A percentile compares a stretch with the other conserved stretches of the same genome.
phyloP scores from a whole-genome alignment of 2,888 invertebrate genomes.

The Epiblema foenella region DNA sequence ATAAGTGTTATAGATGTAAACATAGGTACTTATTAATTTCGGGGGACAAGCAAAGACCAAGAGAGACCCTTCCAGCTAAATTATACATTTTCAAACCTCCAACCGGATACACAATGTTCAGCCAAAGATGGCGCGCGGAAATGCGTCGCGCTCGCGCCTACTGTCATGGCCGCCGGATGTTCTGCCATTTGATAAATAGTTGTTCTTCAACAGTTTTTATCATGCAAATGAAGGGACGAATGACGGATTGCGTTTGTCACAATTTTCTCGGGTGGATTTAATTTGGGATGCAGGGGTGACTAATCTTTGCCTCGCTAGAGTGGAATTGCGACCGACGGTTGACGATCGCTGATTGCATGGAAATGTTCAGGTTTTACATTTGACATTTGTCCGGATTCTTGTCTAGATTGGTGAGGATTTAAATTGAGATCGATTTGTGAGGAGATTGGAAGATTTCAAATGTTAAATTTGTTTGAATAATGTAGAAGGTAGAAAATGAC shows the following conservation, averaged over 20 bases:
- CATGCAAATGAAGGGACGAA: conserved; percentile 83
- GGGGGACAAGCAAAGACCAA: background rate
- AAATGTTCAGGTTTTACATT: conserved; percentile 41
- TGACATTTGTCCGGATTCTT: conserved; percentile 35
- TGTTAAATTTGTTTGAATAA: conserved; percentile 2
- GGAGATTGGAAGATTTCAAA: conserved; percentile 19
- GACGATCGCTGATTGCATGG: conserved; percentile 62
- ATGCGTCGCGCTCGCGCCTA: conserved; percentile 82
- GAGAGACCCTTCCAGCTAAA: conserved; percentile 47
- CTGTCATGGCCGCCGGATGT: conserved; percentile 82
- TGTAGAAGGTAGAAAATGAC: background rate
- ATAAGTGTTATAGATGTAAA: background rate
- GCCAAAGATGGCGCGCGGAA: conserved; percentile 80
- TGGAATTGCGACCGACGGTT: conserved; percentile 52
- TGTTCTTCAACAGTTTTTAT: conserved; percentile 84
- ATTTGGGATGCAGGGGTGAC: conserved; percentile 76
- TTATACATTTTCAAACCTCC: conserved; percentile 46
- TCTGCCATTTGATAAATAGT: conserved; percentile 84
- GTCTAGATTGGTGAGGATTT: conserved; percentile 26
- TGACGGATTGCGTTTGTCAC: conserved; percentile 83
- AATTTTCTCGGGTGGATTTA: conserved; percentile 83
- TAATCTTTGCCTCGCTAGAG: conserved; percentile 62
- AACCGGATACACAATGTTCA: conserved; percentile 59
- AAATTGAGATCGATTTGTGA: conserved; percentile 27
- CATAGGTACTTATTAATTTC: background rate